Percentiles rank a stretch among this genome's conserved stretches.
Evolutionary conservation across 2,888 invertebrate genomes (phyloP).

Genomic region (Cephus nigrinus): DNA sequence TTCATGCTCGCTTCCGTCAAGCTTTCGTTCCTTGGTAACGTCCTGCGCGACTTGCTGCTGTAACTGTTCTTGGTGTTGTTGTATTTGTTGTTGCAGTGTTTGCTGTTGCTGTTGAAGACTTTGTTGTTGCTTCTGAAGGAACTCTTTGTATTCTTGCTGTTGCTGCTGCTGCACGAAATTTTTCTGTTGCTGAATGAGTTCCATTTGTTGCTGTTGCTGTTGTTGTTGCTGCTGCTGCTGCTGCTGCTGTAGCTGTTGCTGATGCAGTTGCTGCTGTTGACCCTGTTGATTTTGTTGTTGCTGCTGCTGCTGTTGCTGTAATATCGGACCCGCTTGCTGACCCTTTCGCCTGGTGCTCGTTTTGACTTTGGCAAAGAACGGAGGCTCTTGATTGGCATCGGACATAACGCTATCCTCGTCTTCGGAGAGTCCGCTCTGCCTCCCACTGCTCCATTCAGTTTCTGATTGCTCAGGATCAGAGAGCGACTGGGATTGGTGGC

Average conservation of each 20-base stretch:
- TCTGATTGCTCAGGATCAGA: slow-evolving; percentile 84
- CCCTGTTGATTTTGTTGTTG: slow-evolving; percentile 30
- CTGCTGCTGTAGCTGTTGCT: slow-evolving; percentile 17
- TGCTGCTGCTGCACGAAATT: slow-evolving; percentile 22
- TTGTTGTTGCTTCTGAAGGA: slow-evolving; percentile 58
- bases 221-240: slow-evolving; percentile 25
- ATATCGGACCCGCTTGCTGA: slow-evolving; percentile 30
- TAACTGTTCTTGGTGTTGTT: slow-evolving; percentile 53
- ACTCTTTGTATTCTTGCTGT: slow-evolving; percentile 64
- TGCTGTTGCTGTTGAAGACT: slow-evolving; percentile 44
- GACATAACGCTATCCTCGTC: slow-evolving; percentile 79
- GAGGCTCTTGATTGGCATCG: slow-evolving; percentile 74
- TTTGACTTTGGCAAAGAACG: slow-evolving; percentile 75
- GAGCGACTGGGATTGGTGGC: slow-evolving; percentile 72
- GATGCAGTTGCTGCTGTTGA: slow-evolving; percentile 32
- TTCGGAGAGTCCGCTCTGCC: slow-evolving; percentile 77
- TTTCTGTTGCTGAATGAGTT: slow-evolving; percentile 25
- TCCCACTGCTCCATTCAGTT: slow-evolving; percentile 78
- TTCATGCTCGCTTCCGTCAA: slow-evolving; percentile 72
- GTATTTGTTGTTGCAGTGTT: slow-evolving; percentile 54
- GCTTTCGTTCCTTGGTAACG: slow-evolving; percentile 69
- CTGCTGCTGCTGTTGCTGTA: slow-evolving; percentile 39
- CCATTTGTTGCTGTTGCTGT: slow-evolving; percentile 26
- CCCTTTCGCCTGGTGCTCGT: slow-evolving; percentile 63
- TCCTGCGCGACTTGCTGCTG: slow-evolving; percentile 58